Evolutionary conservation across 2,888 invertebrate genomes (phyloP), one percentile per base, ranked within the genome.

Genomic region (Drosophila austrosaltans): DNA sequence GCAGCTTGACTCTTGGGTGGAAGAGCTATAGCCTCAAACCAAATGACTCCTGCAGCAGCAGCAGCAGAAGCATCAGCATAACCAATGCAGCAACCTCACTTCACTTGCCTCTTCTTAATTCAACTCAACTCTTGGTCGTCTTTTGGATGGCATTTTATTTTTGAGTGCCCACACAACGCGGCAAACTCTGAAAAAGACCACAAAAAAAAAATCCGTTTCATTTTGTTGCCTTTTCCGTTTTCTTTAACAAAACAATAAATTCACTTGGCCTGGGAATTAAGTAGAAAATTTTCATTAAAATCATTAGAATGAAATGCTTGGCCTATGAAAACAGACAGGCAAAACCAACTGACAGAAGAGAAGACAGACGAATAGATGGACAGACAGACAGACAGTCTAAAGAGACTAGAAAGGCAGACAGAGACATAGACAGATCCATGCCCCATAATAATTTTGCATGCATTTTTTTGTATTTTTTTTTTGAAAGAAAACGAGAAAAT

Each of bases 241-340:
- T 81, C 71, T 61, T 72, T 67, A 63, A 48, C 70, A 76, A 74
- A 83, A 89, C 89, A 91, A 91, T 91, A 91, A 91, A 91, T 91
- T 91, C 80, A 84, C 84, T 79, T 86, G 83, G 89, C 39, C 81
- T 84, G 78, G 81, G 84, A 86, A 91, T 91, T 91, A 88, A 63
- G 67, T 57, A 72, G 58, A 61, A 88, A 53, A 36, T 22, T 91
- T 91, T 91, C 90, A 91, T 91, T 91, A 90, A 90, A 91, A 86
- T 83, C 89, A 91, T 91, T 90, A 90, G 89, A 90, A 84, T 77
- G 67, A 74, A 76, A 71, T 78, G 74, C 58, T 42, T 53, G 62
- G 58, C 71, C 54, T 65, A 78, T 71, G 63, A 65, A 63, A 78
- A 68, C 76, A 75, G 82, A 81, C 87, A 78, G 68, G 53, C 69